phyloP scores from a whole-genome alignment of 2,888 invertebrate species.

The Nowickia ferox region DNA sequence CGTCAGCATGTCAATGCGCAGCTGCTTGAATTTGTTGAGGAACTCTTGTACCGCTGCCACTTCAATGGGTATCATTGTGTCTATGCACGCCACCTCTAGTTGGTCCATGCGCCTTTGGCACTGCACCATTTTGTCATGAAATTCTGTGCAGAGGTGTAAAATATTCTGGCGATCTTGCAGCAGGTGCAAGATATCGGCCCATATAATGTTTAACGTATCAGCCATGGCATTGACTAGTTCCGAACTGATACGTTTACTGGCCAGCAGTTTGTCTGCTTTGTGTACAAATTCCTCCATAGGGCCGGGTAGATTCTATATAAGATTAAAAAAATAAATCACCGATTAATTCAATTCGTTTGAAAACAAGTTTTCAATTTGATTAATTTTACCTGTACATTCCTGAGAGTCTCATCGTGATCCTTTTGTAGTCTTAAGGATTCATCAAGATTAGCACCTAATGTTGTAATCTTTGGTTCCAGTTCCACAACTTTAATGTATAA shows the following conservation, averaged over 20 bases:
- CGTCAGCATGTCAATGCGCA: conserved; percentile 89
- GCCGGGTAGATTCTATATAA: conserved; percentile 90
- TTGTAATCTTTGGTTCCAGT: conserved; percentile 92
- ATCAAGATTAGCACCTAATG: conserved; percentile 89
- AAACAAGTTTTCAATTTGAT: neutral
- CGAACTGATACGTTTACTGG: conserved; percentile 89
- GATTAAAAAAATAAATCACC: conserved; percentile 33
- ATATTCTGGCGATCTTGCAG: conserved; percentile 90
- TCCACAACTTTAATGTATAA: conserved; percentile 93
- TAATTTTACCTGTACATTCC: conserved; percentile 89
- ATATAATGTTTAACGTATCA: conserved; percentile 89
- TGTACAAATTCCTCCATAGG: conserved; percentile 93
- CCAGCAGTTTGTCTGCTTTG: conserved; percentile 93
- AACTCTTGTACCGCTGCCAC: conserved; percentile 88
- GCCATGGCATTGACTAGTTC: conserved; percentile 96
- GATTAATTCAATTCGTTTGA: neutral
- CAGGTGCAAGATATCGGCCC: conserved; percentile 92
- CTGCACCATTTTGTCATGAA: conserved; percentile 89
- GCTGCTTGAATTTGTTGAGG: conserved; percentile 88
- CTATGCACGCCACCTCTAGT: conserved; percentile 88
- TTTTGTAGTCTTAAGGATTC: conserved; percentile 90
- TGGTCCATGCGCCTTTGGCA: conserved; percentile 88
- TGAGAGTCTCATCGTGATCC: conserved; percentile 92
- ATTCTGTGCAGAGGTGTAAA: conserved; percentile 90
- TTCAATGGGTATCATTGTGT: conserved; percentile 88